Conservation (phyloP, 2,888 invertebrate genomes). For the Thysanoteuthis rhombus region DNA sequence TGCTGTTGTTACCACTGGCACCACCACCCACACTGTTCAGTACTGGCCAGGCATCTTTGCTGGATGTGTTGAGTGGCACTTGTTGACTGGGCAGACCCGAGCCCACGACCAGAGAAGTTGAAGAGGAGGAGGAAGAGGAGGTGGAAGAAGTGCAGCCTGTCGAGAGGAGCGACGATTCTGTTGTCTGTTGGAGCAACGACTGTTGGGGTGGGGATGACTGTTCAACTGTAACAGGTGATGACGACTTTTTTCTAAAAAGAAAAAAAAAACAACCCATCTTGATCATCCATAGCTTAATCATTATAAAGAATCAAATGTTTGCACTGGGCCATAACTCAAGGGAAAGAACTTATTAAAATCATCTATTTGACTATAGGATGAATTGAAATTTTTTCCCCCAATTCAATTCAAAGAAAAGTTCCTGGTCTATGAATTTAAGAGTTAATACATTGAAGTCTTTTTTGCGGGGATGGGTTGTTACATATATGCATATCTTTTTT, state of each 20-base stretch:
- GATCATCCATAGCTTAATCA: too few species aligned
- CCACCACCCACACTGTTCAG: conserved; percentile 44
- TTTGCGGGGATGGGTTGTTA: too few species aligned
- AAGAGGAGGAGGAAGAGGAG: conserved; percentile 21
- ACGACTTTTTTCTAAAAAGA: conserved; percentile 50
- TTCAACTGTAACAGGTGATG: conserved; percentile 46
- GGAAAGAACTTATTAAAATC: too few species aligned
- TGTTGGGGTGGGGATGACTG: conserved; percentile 39
- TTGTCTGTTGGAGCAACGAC: conserved; percentile 20
- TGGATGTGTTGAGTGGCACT: conserved; percentile 35
- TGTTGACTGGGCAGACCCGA: conserved; percentile 18
- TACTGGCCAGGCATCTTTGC: conserved; percentile 58
- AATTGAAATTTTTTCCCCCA: too few species aligned
- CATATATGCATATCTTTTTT: too few species aligned
- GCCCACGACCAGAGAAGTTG: conserved; percentile 25
- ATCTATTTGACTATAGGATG: too few species aligned
- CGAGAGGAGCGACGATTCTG: neutral
- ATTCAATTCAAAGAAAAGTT: too few species aligned
- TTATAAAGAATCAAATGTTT: too few species aligned
- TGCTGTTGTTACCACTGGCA: conserved; percentile 33
- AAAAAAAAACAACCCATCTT: neutral
- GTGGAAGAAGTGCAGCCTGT: conserved; percentile 27
- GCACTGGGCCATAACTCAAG: too few species aligned
- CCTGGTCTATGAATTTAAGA: too few species aligned
- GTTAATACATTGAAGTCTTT: too few species aligned